Evolutionary conservation across 1,140 invertebrate genomes (phyloP), one percentile per base, ranked within the genome.

Genomic region (Meloidogyne chitwoodi): DNA sequence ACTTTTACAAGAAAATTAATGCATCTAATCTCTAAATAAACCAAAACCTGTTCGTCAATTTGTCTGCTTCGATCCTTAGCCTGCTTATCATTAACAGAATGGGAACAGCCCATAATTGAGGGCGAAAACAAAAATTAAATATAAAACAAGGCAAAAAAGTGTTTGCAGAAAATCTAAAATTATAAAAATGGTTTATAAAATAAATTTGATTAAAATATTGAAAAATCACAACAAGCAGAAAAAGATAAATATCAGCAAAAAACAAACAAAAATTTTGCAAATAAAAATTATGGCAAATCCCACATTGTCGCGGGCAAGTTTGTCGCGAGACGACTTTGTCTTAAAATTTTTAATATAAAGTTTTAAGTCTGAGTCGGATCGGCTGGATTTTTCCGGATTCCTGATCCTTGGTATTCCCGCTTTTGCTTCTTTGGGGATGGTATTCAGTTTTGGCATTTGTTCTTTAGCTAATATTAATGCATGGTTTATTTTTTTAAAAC

Each of bases 381-480:
- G n/a, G n/a, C n/a, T n/a, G n/a, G n/a, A n/a, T n/a, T n/a, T n/a
- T n/a, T n/a, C n/a, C n/a, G n/a, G n/a, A n/a, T n/a, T n/a, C n/a
- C n/a, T n/a, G n/a, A n/a, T n/a, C n/a, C n/a, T n/a, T n/a, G n/a
- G n/a, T n/a, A n/a, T n/a, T n/a, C n/a, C n/a, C n/a, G n/a, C n/a
- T n/a, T n/a, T n/a, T 87, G 22, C 66, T 87, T 70, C 62, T 85
- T 26, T 85, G 84, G 84, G 79, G 77, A 0, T 85, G 84, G 84
- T 85, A 85, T 68, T 61, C 75, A 8, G 62, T 83, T n/a, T 68
- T 85, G 38, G 67, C 63, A 4, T 19, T 65, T n/a, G 68, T 85
- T 56, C 84, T 26, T 27, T 87, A 11, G 38, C 26, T 22, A 85
- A 85, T 67, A 34, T 85, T 5, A 74, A 72, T 61, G 38, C 74